Base-by-base conservation (phyloP, 2,888 invertebrate species). In the Drosophila subsilvestris region DNA sequence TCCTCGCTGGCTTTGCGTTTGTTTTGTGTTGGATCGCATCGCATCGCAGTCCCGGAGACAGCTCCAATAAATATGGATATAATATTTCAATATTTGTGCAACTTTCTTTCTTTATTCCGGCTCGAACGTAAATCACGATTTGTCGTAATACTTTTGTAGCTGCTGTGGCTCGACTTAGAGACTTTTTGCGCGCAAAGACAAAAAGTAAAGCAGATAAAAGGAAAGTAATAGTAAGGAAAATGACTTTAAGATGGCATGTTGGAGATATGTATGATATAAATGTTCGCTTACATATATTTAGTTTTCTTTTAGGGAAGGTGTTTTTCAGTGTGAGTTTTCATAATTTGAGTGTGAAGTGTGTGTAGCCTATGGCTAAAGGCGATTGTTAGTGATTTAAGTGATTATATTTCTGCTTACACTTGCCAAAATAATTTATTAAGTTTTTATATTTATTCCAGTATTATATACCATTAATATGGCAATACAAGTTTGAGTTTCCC, bases 31-130 rank as follows among this genome's bases (percentile, higher is more conserved):
- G 9, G 14, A 18, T 29, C 20, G 12, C 10, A 20, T 20, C 37
- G 29, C 50, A 18, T 32, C 20, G 18, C 17, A 32, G 9, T 20
- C 7, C 14, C 32, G 51, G 25, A n/a, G 44, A 45, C 63, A 53
- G 59, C 65, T 60, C 45, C 74, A 74, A 81, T 81, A 84, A 81
- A 78, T 86, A 78, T 81, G 78, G 78, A 82, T 86, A 81, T 86
- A 85, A 86, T 85, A 84, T 86, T 85, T 86, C 86, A 85, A 85
- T 86, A 85, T 86, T 86, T 82, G 79, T 65, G 59, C 62, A 77
- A 80, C 67, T 67, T 74, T 63, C 49, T 8, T 59, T 43, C 37
- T n/a, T 37, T n/a, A 14, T 37, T n/a, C 37, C 9, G 66, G 25
- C 12, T 20, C 2, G 59, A 72, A 63, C 73, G 70, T 83, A 83